Evolutionary conservation across 2,113 vertebrate species (phyloP), one percentile per base, ranked within the genome.

Genomic region (Neoarius graeffei): DNA sequence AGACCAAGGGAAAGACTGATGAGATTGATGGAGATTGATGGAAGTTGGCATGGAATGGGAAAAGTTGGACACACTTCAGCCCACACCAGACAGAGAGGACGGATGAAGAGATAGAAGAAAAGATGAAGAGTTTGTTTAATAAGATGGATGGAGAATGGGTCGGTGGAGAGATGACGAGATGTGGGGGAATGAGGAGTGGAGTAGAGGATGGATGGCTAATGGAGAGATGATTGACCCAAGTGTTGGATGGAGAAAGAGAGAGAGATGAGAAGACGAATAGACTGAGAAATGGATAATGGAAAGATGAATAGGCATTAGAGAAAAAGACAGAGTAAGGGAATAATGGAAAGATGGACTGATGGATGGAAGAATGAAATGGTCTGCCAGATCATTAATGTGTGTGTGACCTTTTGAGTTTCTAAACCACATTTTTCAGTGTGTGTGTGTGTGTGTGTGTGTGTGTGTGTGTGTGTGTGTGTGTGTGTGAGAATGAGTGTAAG

Each of bases 351-450:
- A 83, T 66, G 81, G 48, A 83, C 27, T n/a, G n/a, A 67, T 48
- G 30, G 42, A 30, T 23, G 52, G 19, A 42, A 35, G 4, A 64
- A 62, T 48, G 50, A 15, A 14, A 79, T 73, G 17, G 20, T 77
- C 42, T n/a, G 10, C 10, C 20, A 52, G 48, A 50, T 50, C 74
- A 25, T 54, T 23, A 52, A 54, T 83, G 56, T 85, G 64, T 84
- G 69, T 81, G 20, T 93, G 93, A 94, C 92, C 93, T 94, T 94
- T 93, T 88, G 85, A 89, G 94, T 92, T 94, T 91, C 94, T 92
- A 90, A 91, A 85, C 87, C 23, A 89, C 86, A 66, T 64, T 85
- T 74, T 56, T 66, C 83, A 48, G 35, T n/a, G 19, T 66, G 71
- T 54, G 5, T 73, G 56, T 60, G 80, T 74, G 42, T 73, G n/a